A percentile compares a stretch with the other conserved stretches of the same genome.
Evolutionary conservation across 2,113 vertebrate genomes (phyloP).

Genomic region (Morone chrysops): DNA sequence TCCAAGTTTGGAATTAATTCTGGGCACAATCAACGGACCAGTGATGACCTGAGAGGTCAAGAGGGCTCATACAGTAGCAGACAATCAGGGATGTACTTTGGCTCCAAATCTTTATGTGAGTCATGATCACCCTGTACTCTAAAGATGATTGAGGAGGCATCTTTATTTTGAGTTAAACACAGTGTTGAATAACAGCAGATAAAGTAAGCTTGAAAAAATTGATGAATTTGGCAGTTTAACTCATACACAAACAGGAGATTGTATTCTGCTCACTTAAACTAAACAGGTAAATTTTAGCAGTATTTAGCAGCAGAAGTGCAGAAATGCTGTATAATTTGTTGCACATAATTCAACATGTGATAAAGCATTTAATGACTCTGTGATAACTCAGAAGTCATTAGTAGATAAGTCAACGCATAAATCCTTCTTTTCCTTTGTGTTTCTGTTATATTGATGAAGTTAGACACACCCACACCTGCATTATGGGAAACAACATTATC

Average conservation of each 20-base stretch:
- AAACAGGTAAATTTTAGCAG: too few species aligned
- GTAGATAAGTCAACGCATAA: not conserved
- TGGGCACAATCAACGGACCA: not conserved
- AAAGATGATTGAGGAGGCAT: not conserved
- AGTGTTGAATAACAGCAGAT: not conserved
- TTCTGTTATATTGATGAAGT: too few species aligned
- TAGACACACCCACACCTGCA: too few species aligned
- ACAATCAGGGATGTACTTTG: not conserved
- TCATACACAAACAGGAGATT: not conserved
- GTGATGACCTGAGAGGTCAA: not conserved
- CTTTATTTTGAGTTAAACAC: not conserved
- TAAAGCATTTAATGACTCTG: too few species aligned
- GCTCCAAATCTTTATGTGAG: not conserved
- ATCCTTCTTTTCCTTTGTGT: too few species aligned
- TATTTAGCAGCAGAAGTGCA: too few species aligned
- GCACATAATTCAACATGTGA: too few species aligned
- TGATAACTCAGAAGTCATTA: not conserved
- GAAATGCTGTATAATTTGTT: too few species aligned
- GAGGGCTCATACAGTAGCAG: not conserved
- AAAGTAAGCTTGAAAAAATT: not conserved
- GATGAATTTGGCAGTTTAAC: not conserved
- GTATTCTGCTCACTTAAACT: too few species aligned
- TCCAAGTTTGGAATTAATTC: not conserved
- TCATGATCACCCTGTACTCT: not conserved
- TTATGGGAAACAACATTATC: too few species aligned